Conservation (phyloP, 2,113 vertebrate genomes). For the Dendropsophus ebraccatus region DNA sequence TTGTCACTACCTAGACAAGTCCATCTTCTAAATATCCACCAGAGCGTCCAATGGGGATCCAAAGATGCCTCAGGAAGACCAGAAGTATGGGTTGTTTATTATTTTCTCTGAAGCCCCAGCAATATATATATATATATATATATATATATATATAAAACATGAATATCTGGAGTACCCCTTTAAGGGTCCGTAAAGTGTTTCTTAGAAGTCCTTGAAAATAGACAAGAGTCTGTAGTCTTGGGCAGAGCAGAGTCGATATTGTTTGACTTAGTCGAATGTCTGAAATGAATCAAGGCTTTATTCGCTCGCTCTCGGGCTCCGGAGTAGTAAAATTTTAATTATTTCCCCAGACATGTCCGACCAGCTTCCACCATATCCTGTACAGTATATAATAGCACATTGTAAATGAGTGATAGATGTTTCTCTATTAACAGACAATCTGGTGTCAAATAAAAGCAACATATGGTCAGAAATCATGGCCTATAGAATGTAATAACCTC, state of each 20-base stretch:
- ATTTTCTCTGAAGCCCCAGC: too few relatives aligned
- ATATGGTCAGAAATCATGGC: conserved; percentile 8
- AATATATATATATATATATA: too few relatives aligned
- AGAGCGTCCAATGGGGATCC: too few relatives aligned
- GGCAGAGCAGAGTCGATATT: too few relatives aligned
- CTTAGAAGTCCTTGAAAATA: too few relatives aligned
- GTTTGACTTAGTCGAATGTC: background rate
- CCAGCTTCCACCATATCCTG: background rate
- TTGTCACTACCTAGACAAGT: too few relatives aligned
- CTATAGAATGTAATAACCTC: background rate
- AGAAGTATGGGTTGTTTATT: too few relatives aligned
- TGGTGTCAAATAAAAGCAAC: conserved; percentile 23
- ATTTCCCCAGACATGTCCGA: background rate
- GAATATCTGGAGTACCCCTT: too few relatives aligned
- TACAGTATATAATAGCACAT: background rate
- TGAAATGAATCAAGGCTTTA: background rate
- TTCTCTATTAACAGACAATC: conserved; percentile 22
- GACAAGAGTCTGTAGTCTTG: background rate
- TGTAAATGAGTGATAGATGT: conserved; percentile 21
- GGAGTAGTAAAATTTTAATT: background rate
- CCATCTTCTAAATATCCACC: too few relatives aligned
- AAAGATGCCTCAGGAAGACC: too few relatives aligned
- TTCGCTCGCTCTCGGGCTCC: background rate
- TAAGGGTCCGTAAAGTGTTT: too few relatives aligned
- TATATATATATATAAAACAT: too few relatives aligned